Base-by-base conservation (phyloP, 2,797 vertebrate genomes). In the Phataginus tricuspis region DNA sequence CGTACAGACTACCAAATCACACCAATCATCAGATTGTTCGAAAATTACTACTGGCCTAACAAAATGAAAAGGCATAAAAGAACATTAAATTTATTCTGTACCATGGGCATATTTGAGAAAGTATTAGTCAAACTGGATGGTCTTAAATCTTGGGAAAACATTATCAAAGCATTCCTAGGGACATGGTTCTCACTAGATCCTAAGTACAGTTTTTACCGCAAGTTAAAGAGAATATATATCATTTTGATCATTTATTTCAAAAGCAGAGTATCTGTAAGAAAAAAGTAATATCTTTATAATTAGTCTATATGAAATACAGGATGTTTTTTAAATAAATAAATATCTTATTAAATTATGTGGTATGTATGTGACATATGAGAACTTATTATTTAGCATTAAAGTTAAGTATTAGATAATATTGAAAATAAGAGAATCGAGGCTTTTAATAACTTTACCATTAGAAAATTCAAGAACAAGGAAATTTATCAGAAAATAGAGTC, bases 401-500 rank as follows among this genome's bases (percentile, higher is more conserved):
- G 37, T 23, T 82, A 37, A 53, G 15, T 42, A 11, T 75, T 45
- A 53, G 53, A 75, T 82, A 57, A 82, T 18, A 74, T 25, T 74
- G 21, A 72, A 72, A 71, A 64, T 63, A 5, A 7, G 45, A 72
- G 7, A 27, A 57, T 37, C 55, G 11, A 89, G 74, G 9, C 1
- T 61, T 61, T 94, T 61, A 71, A 78, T 42, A 85, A 21, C 15
- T 27, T 5, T 53, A 8, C 39, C 11, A 69, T 59, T 68, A 45
- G 19, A 83, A 79, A 93, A 86, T 42, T 69, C 8, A 61, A 79
- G 37, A 66, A 25, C 15, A 42, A 69, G 34, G 16, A 5, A 27
- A 53, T 19, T 63, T 78, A 29, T 78, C 45, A 29, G 42, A 85
- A 6, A 97, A 91, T 93, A 96, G 82, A 94, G 84, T 95, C 96